A percentile compares a stretch with the other conserved stretches of the same genome.
Evolutionary conservation across 1,140 invertebrate species (phyloP).

Genomic region (Sarcophaga peregrina): DNA sequence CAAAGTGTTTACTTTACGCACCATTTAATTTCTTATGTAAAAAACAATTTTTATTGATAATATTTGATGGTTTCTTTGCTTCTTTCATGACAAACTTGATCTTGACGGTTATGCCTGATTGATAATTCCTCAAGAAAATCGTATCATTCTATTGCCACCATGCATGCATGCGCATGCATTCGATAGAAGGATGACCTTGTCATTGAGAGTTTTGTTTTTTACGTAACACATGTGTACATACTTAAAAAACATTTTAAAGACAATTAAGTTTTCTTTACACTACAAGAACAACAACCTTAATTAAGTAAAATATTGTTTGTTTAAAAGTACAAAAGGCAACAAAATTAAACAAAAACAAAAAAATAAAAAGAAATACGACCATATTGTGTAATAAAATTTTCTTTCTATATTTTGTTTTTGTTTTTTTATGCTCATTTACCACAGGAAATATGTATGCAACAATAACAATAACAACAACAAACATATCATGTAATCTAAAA

Average conservation of each 20-base stretch:
- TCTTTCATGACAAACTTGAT: background rate
- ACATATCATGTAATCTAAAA: slow-evolving; percentile 2
- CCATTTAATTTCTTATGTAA: background rate
- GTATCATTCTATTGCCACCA: too few species aligned
- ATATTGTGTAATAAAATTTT: slow-evolving; percentile 5
- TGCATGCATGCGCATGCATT: too few species aligned
- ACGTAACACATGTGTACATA: background rate
- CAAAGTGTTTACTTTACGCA: background rate
- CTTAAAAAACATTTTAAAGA: background rate
- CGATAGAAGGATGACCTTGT: background rate
- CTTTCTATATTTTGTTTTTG: background rate
- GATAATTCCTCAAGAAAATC: background rate
- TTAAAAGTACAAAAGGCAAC: too few species aligned
- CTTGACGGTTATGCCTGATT: background rate
- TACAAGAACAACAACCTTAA: too few species aligned
- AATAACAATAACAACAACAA: too few species aligned
- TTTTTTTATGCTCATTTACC: slow-evolving; percentile 11
- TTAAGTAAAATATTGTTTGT: too few species aligned
- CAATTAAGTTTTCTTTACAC: too few species aligned
- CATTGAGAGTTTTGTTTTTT: background rate
- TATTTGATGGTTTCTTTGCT: too few species aligned
- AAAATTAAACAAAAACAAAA: too few species aligned
- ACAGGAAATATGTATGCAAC: background rate
- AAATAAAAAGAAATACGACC: background rate
- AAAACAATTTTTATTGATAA: background rate